Evolutionary conservation across 2,888 invertebrate species (phyloP), one percentile per base, ranked within the genome.

Genomic region (Nineta flava): DNA sequence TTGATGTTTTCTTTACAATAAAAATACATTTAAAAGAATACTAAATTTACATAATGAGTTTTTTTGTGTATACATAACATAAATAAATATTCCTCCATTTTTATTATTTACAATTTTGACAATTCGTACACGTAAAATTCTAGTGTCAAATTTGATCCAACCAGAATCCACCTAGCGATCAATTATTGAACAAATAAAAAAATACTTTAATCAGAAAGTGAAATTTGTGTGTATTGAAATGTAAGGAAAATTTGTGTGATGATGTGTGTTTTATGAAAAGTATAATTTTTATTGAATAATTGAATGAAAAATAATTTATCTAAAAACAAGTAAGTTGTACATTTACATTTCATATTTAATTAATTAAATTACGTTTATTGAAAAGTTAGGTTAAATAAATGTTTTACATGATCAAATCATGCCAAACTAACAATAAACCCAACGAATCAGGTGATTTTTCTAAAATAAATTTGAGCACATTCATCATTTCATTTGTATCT

Each of bases 401-500:
- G n/a, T 32, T 21, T 43, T 43, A 13, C n/a, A 38, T 10, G 10
- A 9, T 7, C 7, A 32, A 32, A 32, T 32, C 32, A 10, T 38
- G 38, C 38, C 38, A 32, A 32, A 38, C 26, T 26, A 13, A 44
- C 10, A 44, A 21, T 21, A 17, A 44, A 21, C 21, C 44, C 9
- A 10, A 44, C 26, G 26, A 21, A n/a, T 44, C 44, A 44, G 44
- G 44, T 44, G 44, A 44, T 44, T 19, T n/a, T 44, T 17, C 44
- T 19, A 44, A 44, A 44, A 44, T 44, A 44, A 13, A 19, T 44
- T 16, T 44, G 9, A 16, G 13, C 13, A 44, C 17, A 26, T 26
- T 6, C 7, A 26, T 7, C 7, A 6, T 26, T 26, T 26, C 26
- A 26, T 26, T 26, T 26, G 26, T 26, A 26, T 3, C 26, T 26